These are phyloP conservation scores for Stenodera caucasica DNA, from an alignment of 2,888 invertebrate genomes.

Conservation along the genomic window DNA sequence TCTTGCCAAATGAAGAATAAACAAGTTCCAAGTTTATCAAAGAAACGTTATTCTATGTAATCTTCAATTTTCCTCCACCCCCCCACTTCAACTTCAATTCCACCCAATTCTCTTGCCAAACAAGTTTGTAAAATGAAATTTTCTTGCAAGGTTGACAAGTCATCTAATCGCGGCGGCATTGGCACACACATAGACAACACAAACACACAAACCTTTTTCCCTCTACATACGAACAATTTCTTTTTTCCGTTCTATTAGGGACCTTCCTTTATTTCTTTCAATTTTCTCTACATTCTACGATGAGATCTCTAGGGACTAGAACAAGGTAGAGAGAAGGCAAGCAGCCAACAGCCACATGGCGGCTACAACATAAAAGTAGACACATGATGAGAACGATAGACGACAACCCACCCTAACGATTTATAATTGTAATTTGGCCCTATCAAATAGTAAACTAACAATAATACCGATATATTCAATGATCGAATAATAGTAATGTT, in stretches of 20 bases:
- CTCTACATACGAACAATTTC: slow-evolving; percentile 49
- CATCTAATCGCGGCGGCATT: slow-evolving; percentile 58
- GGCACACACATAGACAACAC: slow-evolving; percentile 18
- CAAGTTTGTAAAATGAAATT: slow-evolving; percentile 64
- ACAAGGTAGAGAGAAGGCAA: slow-evolving; percentile 26
- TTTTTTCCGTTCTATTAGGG: slow-evolving; percentile 52
- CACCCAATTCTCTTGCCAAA: slow-evolving; percentile 62
- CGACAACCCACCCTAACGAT: slow-evolving; percentile 13
- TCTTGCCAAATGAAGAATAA: slow-evolving; percentile 45
- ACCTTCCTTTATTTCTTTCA: slow-evolving; percentile 56
- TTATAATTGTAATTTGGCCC: slow-evolving; percentile 25
- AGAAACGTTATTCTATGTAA: slow-evolving; percentile 49
- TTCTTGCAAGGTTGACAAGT: slow-evolving; percentile 62
- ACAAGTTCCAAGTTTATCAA: slow-evolving; percentile 50
- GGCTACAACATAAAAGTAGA: slow-evolving; percentile 11
- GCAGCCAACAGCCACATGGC: slow-evolving; percentile 17
- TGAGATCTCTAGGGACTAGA: slow-evolving; percentile 49
- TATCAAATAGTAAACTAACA: slow-evolving; percentile 17
- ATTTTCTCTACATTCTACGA: slow-evolving; percentile 59
- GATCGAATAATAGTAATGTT: background rate
- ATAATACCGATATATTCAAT: slow-evolving; percentile 5
- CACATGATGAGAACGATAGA: slow-evolving; percentile 16
- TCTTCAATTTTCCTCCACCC: slow-evolving; percentile 46
- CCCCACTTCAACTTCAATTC: slow-evolving; percentile 57
- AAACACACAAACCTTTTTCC: slow-evolving; percentile 31